Percentiles rank a stretch among this genome's conserved stretches.
Conservation (phyloP, 2,113 vertebrate genomes). For the Spea multiplicata region DNA sequence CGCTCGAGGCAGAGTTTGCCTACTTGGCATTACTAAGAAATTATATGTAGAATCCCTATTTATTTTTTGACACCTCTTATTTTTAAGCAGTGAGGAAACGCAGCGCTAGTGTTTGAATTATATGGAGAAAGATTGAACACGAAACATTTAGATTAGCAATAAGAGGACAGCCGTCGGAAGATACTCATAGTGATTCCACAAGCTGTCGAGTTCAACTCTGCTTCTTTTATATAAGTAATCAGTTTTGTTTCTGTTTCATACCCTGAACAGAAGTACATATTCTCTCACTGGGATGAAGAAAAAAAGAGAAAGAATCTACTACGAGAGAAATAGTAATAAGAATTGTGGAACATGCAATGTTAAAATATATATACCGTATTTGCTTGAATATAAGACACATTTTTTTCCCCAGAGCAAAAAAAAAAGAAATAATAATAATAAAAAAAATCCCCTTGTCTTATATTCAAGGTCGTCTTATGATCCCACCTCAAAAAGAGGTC, state of each 20-base stretch:
- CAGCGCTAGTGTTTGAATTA: slow-evolving; percentile 33
- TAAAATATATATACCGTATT: not conserved
- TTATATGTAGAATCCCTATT: slow-evolving; percentile 8
- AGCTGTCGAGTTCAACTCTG: slow-evolving; percentile 42
- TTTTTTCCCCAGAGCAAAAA: too few species aligned
- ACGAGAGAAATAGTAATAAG: not conserved
- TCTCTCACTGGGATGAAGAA: slow-evolving; percentile 14
- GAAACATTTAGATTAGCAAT: slow-evolving; percentile 41
- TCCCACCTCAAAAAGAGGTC: too few species aligned
- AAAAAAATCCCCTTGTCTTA: not conserved
- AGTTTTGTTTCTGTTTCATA: slow-evolving; percentile 35
- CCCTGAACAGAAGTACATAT: not conserved
- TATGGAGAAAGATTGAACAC: slow-evolving; percentile 27
- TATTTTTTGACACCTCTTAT: slow-evolving; percentile 24
- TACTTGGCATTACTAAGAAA: slow-evolving; percentile 20
- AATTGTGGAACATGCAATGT: not conserved
- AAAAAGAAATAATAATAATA: not conserved
- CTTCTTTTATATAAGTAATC: slow-evolving; percentile 46
- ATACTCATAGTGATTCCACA: slow-evolving; percentile 9
- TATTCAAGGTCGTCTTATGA: too few species aligned
- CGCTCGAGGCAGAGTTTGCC: slow-evolving; percentile 30
- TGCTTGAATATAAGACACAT: too few species aligned
- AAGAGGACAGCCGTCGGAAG: slow-evolving; percentile 6
- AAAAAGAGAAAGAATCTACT: not conserved
- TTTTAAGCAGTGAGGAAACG: slow-evolving; percentile 10